Evolutionary conservation across 2,113 vertebrate species (phyloP), one percentile per base, ranked within the genome.

Genomic region (Grantiella picta): DNA sequence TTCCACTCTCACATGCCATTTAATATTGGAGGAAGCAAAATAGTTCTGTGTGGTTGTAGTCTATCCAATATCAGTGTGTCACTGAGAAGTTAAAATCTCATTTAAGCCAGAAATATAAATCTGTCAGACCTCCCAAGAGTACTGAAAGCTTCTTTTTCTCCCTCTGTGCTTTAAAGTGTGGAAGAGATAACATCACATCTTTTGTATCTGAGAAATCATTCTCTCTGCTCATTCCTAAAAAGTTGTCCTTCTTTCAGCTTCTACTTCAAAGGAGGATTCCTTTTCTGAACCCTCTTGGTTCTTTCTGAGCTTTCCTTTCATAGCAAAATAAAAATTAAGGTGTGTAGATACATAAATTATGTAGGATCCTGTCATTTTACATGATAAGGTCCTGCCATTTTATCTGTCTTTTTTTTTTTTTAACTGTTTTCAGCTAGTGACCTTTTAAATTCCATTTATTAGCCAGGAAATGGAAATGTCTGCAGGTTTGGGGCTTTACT

Each of bases 101-200:
- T 96, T 66, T 53, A 81, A 88, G 94, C 54, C 95, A 96, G 94
- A 94, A 94, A 94, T 69, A 63, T 91, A 95, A 94, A 95, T 96
- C 94, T 97, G 93, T 56, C 95, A 98, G 98, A 98, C 98, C 98
- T 98, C 98, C 98, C 97, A 60, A 93, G 97, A 97, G 92, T 24
- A 95, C 80, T 61, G 45, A 86, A 92, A 82, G 44, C 68, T 94
- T 92, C 89, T 94, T 94, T 88, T 96, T 97, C 91, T 97, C 94
- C 85, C 93, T 91, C 47, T 79, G 60, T 92, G 89, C 84, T 95
- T 96, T 96, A 94, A 93, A 92, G 85, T 47, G 35, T 87, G 61
- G 73, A 84, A 12, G 16, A 95, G 96, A 97, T 97, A 96, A 78
- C 65, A 96, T 95, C 92, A 36, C 14, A 79, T 69, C 75, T 93